These are phyloP conservation scores for Emmelina monodactyla DNA, from an alignment of 2,888 invertebrate genomes.

Conservation along the genomic window DNA sequence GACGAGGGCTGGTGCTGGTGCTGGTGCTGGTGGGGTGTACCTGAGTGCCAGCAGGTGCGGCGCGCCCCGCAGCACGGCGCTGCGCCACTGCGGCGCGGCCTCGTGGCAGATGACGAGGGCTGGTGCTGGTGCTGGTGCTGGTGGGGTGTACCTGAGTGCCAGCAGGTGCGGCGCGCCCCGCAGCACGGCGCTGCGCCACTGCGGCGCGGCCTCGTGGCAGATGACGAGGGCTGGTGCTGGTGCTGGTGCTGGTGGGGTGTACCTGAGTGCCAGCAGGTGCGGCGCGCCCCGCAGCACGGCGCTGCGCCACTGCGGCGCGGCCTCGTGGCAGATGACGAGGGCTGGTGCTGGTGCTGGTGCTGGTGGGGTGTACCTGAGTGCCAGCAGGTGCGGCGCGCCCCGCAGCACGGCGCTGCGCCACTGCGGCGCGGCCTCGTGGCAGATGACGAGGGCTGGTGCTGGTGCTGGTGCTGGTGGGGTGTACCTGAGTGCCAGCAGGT, in stretches of 20 bases:
- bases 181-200: constrained; percentile 95
- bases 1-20: no score
- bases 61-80: constrained; percentile 93
- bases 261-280: constrained; percentile 89
- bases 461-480: no score
- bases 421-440: constrained; percentile 97
- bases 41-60: constrained; percentile 77
- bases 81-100: constrained; percentile 96
- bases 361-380: constrained; percentile 81
- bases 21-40: no score
- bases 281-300: constrained; percentile 95
- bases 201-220: constrained; percentile 98
- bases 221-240: constrained; percentile 74
- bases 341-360: no score
- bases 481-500: constrained; percentile 82
- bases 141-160: constrained; percentile 82
- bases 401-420: constrained; percentile 96
- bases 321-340: constrained; percentile 97
- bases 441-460: constrained; percentile 96
- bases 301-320: constrained; percentile 96
- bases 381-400: constrained; percentile 93
- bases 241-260: no score
- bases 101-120: constrained; percentile 95
- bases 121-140: neutral
- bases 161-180: constrained; percentile 93